These are phyloP conservation scores for Tetraneura akinire DNA, from an alignment of 1,140 invertebrate genomes.

Conservation along the genomic window DNA sequence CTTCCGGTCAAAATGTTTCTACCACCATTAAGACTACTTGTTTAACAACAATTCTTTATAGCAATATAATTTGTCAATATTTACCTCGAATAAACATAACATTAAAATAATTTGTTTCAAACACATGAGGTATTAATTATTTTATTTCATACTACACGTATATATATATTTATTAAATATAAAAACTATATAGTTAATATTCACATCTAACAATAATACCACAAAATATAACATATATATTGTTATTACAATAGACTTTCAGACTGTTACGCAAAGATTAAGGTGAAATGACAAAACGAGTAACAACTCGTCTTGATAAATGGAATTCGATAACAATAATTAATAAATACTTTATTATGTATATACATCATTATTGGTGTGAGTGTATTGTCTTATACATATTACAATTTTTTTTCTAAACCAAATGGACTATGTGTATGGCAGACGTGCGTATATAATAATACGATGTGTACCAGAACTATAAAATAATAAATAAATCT, in stretches of 20 bases:
- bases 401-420: slow-evolving; percentile 22
- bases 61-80: too few species aligned
- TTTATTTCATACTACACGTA: neutral
- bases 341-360: neutral
- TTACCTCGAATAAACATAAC: too few species aligned
- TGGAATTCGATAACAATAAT: neutral
- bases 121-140: slow-evolving; percentile 3
- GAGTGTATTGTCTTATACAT: neutral
- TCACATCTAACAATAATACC: slow-evolving; percentile 19
- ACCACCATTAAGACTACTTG: too few species aligned
- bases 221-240: neutral
- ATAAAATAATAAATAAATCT: slow-evolving; percentile 7
- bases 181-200: neutral
- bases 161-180: neutral
- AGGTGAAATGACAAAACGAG: neutral
- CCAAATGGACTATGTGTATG: slow-evolving; percentile 21
- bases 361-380: slow-evolving; percentile 12
- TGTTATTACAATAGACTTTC: neutral
- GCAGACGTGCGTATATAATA: slow-evolving; percentile 26
- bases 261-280: neutral
- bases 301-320: neutral
- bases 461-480: neutral
- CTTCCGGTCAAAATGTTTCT: too few species aligned
- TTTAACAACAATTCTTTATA: too few species aligned
- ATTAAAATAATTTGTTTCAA: slow-evolving; percentile 19